phyloP scores from a whole-genome alignment of 92 coral and sea anemone species.

The Parazoanthus atlanticus region DNA sequence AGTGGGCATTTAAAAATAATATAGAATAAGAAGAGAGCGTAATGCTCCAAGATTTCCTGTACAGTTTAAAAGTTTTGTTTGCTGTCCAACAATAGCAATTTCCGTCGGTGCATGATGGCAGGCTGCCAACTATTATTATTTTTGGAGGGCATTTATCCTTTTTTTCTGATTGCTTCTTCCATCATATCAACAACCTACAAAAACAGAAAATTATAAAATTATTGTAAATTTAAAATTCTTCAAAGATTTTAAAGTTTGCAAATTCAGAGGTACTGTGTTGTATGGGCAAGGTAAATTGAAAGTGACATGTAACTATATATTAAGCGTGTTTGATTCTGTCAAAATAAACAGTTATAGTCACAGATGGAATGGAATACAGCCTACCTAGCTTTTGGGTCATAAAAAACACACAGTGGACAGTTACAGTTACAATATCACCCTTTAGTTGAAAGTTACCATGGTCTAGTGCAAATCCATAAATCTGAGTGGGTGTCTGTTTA shows the following conservation, averaged over 20 bases:
- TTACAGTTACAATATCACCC: no score
- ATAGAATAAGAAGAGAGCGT: neutral
- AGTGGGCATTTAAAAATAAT: neutral
- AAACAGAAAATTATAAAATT: neutral
- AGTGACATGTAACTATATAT: no score
- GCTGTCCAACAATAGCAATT: neutral
- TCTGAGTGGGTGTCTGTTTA: no score
- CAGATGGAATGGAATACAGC: no score
- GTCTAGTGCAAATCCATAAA: no score
- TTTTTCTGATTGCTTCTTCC: neutral
- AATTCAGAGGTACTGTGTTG: neutral
- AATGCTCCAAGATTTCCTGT: no score
- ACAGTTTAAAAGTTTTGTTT: neutral
- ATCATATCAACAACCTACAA: neutral
- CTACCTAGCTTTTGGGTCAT: no score
- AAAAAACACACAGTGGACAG: no score
- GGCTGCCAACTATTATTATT: neutral
- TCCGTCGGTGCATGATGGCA: slow-evolving; percentile 2
- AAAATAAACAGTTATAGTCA: no score
- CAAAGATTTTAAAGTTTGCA: neutral
- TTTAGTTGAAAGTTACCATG: no score
- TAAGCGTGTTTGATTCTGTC: no score
- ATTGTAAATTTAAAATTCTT: neutral
- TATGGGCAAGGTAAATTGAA: neutral
- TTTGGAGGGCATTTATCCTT: neutral